These are phyloP conservation scores for Alosa alosa DNA, from an alignment of 2,113 vertebrate genomes.

Conservation along the genomic window DNA sequence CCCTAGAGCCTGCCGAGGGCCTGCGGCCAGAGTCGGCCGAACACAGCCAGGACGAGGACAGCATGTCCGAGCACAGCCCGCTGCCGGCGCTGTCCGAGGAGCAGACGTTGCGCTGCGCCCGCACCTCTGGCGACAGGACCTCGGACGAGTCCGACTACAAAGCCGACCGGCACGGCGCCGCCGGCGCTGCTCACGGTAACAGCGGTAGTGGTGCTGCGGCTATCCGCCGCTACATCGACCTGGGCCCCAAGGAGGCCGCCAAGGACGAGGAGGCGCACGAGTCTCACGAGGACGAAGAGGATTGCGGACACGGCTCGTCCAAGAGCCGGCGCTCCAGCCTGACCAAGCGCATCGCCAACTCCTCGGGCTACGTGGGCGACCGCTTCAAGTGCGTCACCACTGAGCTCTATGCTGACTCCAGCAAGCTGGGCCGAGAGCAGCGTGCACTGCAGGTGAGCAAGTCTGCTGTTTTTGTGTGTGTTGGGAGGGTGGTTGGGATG, in stretches of 20 bases:
- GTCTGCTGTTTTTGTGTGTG: neutral
- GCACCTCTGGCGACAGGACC: constrained; percentile 58
- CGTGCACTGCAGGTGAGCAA: constrained; percentile 94
- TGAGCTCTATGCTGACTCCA: constrained; percentile 95
- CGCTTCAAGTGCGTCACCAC: constrained; percentile 98
- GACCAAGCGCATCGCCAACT: constrained; percentile 96
- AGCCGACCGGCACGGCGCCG: constrained; percentile 32
- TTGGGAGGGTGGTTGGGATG: too few relatives aligned
- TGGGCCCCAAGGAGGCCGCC: constrained; percentile 46
- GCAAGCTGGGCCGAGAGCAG: constrained; percentile 97
- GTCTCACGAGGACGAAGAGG: constrained; percentile 68
- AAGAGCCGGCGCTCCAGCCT: constrained; percentile 80
- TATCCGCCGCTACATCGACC: constrained; percentile 49
- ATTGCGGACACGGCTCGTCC: constrained; percentile 60
- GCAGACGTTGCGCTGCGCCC: constrained; percentile 65
- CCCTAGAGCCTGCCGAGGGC: constrained; percentile 23
- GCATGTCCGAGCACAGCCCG: constrained; percentile 53
- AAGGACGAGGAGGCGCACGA: constrained; percentile 66
- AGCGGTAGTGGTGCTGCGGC: neutral
- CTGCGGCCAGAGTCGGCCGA: constrained; percentile 32
- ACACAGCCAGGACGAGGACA: constrained; percentile 48
- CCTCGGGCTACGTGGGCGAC: constrained; percentile 95
- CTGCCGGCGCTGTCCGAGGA: constrained; percentile 61
- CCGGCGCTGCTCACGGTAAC: neutral
- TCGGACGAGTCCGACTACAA: constrained; percentile 40